A percentile compares a stretch with the other conserved stretches of the same genome.
Evolutionary conservation across 2,113 vertebrate genomes (phyloP).

Genomic region (Vulpes vulpes): DNA sequence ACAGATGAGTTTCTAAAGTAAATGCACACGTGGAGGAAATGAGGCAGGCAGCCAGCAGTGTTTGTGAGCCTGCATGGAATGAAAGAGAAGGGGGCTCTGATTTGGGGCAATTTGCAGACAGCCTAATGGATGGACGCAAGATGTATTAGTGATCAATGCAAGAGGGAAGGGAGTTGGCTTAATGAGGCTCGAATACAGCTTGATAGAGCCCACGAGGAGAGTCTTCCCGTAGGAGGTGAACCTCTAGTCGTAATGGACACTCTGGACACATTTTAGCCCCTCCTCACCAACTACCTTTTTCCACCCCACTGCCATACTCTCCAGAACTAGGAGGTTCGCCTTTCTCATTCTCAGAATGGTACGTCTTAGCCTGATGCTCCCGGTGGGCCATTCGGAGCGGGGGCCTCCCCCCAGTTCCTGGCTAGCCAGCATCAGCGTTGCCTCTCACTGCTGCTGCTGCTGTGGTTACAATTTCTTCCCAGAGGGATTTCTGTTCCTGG

Average conservation of each 20-base stretch:
- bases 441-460: not conserved
- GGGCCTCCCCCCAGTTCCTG: not conserved
- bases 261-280: rapidly evolving
- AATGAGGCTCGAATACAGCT: rapidly evolving
- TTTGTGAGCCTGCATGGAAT: rapidly evolving
- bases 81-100: not conserved
- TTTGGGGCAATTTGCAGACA: not conserved
- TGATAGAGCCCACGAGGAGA: not conserved
- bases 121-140: not conserved
- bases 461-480: not conserved
- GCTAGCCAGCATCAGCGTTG: conserved; percentile 19
- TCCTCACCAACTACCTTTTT: not conserved
- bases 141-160: too few relatives aligned
- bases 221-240: rapidly evolving
- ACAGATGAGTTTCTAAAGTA: not conserved
- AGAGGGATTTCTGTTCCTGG: conserved; percentile 73
- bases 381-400: rapidly evolving
- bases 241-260: rapidly evolving
- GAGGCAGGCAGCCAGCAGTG: not conserved
- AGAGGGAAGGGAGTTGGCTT: not conserved
- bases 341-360: not conserved
- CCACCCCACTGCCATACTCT: rapidly evolving
- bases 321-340: not conserved
- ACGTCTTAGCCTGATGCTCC: not conserved
- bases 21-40: not conserved